These are phyloP conservation scores for Tolmerus cingulatus DNA, from an alignment of 2,888 invertebrate species.

Conservation along the genomic window DNA sequence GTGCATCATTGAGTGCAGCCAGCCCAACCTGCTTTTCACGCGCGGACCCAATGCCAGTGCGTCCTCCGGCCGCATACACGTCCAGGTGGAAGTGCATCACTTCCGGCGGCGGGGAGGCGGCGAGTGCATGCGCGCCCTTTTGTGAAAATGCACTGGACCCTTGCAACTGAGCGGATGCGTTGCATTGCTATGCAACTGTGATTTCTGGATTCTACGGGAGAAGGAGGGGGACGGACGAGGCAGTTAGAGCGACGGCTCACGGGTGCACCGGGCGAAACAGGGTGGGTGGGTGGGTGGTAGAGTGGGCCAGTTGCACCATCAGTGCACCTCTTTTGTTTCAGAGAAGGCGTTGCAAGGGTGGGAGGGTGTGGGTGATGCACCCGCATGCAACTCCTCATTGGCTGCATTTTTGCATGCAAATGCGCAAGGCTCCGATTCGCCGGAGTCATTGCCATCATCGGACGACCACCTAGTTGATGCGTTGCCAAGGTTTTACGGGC, in stretches of 20 bases:
- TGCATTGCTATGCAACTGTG: neutral
- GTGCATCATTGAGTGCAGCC: neutral
- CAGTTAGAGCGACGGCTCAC: neutral
- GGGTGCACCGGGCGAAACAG: neutral
- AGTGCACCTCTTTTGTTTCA: neutral
- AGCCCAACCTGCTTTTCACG: conserved; percentile 5
- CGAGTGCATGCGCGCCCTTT: conserved; percentile 12
- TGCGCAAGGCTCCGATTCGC: neutral
- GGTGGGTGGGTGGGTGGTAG: neutral
- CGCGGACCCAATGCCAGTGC: neutral
- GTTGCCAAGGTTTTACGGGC: neutral
- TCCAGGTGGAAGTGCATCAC: neutral
- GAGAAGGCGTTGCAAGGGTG: neutral
- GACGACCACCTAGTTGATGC: neutral
- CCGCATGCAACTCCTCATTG: neutral
- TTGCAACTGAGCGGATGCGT: neutral
- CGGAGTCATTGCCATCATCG: neutral
- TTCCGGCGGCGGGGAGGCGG: neutral
- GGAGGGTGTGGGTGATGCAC: neutral
- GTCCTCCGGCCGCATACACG: neutral
- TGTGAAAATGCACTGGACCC: neutral
- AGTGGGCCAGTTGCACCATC: neutral
- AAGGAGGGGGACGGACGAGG: too few species aligned
- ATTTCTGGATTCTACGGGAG: neutral
- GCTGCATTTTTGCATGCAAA: conserved; percentile 1